A percentile compares a stretch with the other conserved stretches of the same genome.
Evolutionary conservation across 2,888 invertebrate species (phyloP).

Genomic region (Seira musarum): DNA sequence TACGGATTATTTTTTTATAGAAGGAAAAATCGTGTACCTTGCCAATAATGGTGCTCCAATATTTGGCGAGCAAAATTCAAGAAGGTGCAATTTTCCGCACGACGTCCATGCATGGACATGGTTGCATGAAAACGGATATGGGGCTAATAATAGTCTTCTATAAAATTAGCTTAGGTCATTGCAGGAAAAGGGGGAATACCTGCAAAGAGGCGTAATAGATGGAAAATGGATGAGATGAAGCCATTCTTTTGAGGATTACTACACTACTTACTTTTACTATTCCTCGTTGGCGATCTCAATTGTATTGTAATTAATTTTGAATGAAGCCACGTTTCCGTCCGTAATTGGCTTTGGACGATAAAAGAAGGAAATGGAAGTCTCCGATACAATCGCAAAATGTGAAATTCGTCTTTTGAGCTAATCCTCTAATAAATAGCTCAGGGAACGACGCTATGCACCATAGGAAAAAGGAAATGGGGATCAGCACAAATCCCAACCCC

Average conservation of each 20-base stretch:
- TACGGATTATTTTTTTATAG: neutral
- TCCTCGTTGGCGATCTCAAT: neutral
- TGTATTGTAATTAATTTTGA: constrained; percentile 4
- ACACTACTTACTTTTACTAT: neutral
- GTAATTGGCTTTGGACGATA: neutral
- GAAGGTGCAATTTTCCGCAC: neutral
- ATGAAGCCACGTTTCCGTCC: neutral
- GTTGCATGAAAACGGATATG: neutral
- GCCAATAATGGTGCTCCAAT: neutral
- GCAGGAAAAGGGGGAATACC: neutral
- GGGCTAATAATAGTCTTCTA: neutral
- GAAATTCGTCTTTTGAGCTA: neutral
- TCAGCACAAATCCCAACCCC: neutral
- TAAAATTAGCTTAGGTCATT: neutral
- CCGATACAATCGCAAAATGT: neutral
- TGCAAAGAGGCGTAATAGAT: constrained; percentile 4
- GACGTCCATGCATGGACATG: neutral
- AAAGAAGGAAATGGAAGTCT: neutral
- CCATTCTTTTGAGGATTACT: neutral
- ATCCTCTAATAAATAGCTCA: too few relatives aligned
- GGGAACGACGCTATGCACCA: too few relatives aligned
- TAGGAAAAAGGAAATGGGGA: too few relatives aligned
- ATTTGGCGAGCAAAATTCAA: neutral
- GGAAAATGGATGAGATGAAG: constrained; percentile 1
- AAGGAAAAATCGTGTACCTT: neutral